These are phyloP conservation scores for Samia ricini DNA, from an alignment of 1,140 invertebrate species.

Conservation along the genomic window DNA sequence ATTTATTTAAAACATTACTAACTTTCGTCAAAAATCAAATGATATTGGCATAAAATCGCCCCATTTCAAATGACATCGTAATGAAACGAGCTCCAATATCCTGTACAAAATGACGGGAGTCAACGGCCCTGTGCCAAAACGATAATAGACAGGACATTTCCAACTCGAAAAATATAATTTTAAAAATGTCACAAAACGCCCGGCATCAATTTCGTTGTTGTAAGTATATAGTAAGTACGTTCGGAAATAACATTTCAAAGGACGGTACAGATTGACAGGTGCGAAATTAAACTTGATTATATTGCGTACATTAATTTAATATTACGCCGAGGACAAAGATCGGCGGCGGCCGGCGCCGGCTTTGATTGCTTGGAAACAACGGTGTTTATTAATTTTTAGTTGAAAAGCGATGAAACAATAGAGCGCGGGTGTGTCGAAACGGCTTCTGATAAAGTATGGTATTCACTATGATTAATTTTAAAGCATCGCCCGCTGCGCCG, in stretches of 20 bases:
- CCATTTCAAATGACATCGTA: neutral
- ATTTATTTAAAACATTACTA: too few relatives aligned
- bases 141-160: conserved; percentile 6
- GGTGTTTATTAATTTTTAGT: conserved; percentile 33
- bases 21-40: neutral
- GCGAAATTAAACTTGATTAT: conserved; percentile 59
- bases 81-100: conserved; percentile 3
- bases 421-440: neutral
- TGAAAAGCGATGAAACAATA: conserved; percentile 13
- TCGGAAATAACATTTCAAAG: conserved; percentile 50
- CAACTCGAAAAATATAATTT: conserved; percentile 15
- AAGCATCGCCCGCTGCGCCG: neutral
- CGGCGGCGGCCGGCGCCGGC: conserved; percentile 18
- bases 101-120: conserved; percentile 1
- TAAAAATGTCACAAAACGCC: conserved; percentile 13
- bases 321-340: conserved; percentile 31
- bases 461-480: neutral
- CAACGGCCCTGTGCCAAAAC: neutral
- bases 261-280: conserved; percentile 41
- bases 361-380: conserved; percentile 26
- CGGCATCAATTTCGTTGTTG: conserved; percentile 17
- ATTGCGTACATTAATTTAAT: conserved; percentile 44
- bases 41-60: neutral
- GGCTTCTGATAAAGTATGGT: neutral
- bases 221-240: neutral